These are phyloP conservation scores for Stictonetta naevosa DNA, from an alignment of 2,113 vertebrate species.

Conservation along the genomic window DNA sequence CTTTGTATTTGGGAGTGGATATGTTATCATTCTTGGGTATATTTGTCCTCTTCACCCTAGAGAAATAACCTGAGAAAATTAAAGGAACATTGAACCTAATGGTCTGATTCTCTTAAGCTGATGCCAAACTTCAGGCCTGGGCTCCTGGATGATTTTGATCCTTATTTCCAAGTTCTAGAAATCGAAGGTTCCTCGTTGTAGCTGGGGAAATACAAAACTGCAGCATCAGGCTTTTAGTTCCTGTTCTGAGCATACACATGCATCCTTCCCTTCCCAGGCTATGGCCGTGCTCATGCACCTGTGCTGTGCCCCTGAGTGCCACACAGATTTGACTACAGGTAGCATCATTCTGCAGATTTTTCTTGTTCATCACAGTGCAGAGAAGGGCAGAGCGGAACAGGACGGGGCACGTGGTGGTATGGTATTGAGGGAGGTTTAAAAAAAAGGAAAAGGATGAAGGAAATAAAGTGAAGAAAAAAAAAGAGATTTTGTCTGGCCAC, in stretches of 20 bases:
- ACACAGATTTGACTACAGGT: not conserved
- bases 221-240: not conserved
- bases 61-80: not conserved
- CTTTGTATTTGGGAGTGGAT: not conserved
- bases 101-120: not conserved
- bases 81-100: not conserved
- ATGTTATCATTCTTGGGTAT: not conserved
- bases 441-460: not conserved
- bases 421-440: not conserved
- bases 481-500: not conserved
- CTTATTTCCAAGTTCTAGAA: not conserved
- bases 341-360: not conserved
- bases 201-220: not conserved
- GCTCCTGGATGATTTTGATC: not conserved
- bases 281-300: not conserved
- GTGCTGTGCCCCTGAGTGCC: not conserved
- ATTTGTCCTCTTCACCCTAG: not conserved
- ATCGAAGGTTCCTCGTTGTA: not conserved
- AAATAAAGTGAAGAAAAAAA: not conserved
- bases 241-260: not conserved
- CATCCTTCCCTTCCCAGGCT: not conserved
- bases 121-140: not conserved
- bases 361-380: not conserved
- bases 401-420: rapidly evolving
- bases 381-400: not conserved